Evolutionary conservation across 2,113 vertebrate genomes (phyloP), one percentile per base, ranked within the genome.

Genomic region (Canis aureus): DNA sequence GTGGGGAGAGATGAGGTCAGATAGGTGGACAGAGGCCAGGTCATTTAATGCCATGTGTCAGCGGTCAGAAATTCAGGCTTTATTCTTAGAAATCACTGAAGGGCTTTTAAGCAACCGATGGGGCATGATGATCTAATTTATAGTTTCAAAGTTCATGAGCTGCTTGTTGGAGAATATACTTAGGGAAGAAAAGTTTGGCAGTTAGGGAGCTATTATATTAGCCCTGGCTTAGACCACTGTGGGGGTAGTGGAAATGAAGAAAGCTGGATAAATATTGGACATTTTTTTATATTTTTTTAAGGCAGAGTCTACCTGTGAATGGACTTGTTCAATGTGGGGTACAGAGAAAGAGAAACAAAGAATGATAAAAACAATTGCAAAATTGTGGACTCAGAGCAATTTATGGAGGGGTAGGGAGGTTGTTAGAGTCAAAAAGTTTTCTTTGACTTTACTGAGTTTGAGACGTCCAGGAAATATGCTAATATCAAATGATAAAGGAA

Each of bases 181-280:
- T 7, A 11, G 3, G 11, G 29, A 25, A 71, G 49, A 23, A 38
- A 15, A 38, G 1, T 12, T 0, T 43, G 27, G 25, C 8, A 32
- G 3, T 35, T 59, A 62, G 17, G 15, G 71, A 66, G 43, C 27
- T 32, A 5, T n/a, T 8, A 3, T 2, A 29, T 4, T 19, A 62
- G 19, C 11, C 53, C 12, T 12, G 32, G 55, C 20, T 49, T 57
- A n/a, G 55, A 9, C 38, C 13, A 22, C 16, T 5, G 27, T 6
- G 19, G 11, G 4, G 25, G 32, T 43, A 3, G 1, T 69, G 55
- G 55, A 64, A 17, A 82, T 5, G 10, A 92, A 73, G 49, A 66
- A 85, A 57, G 64, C 20, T 0, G 5, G 51, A 89, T 35, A 73
- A 2, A 22, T 60, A 83, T 38, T 8, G 71, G 27, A 20, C 13